These are phyloP conservation scores for Aurelia aurita complex sp. Pacific DNA, from an alignment of 30 jellyfish, hydroid and myxozoan species.

Conservation along the genomic window DNA sequence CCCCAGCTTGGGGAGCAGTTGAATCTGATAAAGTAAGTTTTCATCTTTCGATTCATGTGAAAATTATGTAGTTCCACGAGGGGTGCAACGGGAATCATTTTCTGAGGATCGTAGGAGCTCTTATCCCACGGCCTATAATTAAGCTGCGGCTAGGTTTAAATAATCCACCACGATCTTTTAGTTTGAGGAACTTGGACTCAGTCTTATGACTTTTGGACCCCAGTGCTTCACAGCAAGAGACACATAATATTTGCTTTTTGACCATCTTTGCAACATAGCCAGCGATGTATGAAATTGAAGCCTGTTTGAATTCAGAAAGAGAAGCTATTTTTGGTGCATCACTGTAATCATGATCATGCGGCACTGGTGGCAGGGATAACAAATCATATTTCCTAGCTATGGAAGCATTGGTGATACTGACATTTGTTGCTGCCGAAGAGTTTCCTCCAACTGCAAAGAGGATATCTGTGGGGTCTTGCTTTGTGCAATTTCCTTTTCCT, in stretches of 20 bases:
- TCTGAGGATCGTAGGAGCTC: too few species aligned
- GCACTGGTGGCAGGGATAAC: slow-evolving; percentile 6
- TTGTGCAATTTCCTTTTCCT: slow-evolving; percentile 55
- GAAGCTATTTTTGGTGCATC: slow-evolving; percentile 37
- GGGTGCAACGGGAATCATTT: too few species aligned
- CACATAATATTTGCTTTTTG: slow-evolving; percentile 7
- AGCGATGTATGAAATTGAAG: slow-evolving; percentile 65
- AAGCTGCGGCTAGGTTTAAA: slow-evolving; percentile 63
- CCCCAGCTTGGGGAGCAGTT: too few species aligned
- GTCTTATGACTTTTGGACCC: slow-evolving; percentile 15
- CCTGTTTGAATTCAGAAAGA: slow-evolving; percentile 51
- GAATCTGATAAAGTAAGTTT: too few species aligned
- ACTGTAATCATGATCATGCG: slow-evolving; percentile 33
- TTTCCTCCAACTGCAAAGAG: slow-evolving; percentile 47
- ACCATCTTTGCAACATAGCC: slow-evolving; percentile 66
- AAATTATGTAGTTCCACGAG: too few species aligned
- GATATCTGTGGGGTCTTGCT: slow-evolving; percentile 42
- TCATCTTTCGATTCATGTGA: too few species aligned
- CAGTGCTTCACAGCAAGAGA: slow-evolving; percentile 41
- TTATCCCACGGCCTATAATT: not conserved
- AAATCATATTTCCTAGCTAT: slow-evolving; percentile 45
- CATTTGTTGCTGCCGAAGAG: slow-evolving; percentile 19
- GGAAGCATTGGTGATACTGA: slow-evolving; percentile 32
- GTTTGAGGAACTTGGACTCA: slow-evolving; percentile 19
- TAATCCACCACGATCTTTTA: slow-evolving; percentile 79